Percentiles rank a stretch among this genome's conserved stretches.
These are phyloP conservation scores for Orchesellides sinensis DNA, from an alignment of 2,888 invertebrate genomes.

Conservation along the genomic window DNA sequence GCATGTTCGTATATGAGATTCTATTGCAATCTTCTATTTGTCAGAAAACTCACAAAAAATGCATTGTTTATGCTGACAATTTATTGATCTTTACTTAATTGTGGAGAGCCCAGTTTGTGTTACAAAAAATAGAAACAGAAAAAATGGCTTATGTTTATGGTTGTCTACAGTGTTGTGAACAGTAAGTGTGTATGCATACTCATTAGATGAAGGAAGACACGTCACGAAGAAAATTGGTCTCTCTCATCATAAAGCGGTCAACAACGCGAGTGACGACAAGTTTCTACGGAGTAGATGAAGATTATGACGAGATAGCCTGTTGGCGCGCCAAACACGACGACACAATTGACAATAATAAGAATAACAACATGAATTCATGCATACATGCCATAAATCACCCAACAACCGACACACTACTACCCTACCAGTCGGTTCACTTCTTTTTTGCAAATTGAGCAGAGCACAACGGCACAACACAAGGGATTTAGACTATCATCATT, in stretches of 20 bases:
- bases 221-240: conserved; percentile 14
- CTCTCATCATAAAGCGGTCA: conserved; percentile 53
- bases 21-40: neutral
- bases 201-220: conserved; percentile 16
- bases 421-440: too few species aligned
- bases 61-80: conserved; percentile 45
- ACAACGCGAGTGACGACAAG: neutral
- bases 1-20: neutral
- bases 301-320: neutral
- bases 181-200: too few species aligned
- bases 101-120: too few species aligned
- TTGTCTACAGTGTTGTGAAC: too few species aligned
- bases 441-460: too few species aligned
- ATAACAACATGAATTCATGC: conserved; percentile 27
- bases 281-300: conserved; percentile 7
- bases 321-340: neutral
- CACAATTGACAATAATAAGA: conserved; percentile 42
- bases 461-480: too few species aligned
- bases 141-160: too few species aligned
- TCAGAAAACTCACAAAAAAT: conserved; percentile 21
- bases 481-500: too few species aligned
- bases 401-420: conserved; percentile 3
- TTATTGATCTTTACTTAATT: too few species aligned
- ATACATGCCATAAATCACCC: conserved; percentile 46
- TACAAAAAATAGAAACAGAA: too few species aligned